Evolutionary conservation across 2,797 vertebrate species (phyloP), one percentile per base, ranked within the genome.

Genomic region (Myoxocephalus aenaeus): DNA sequence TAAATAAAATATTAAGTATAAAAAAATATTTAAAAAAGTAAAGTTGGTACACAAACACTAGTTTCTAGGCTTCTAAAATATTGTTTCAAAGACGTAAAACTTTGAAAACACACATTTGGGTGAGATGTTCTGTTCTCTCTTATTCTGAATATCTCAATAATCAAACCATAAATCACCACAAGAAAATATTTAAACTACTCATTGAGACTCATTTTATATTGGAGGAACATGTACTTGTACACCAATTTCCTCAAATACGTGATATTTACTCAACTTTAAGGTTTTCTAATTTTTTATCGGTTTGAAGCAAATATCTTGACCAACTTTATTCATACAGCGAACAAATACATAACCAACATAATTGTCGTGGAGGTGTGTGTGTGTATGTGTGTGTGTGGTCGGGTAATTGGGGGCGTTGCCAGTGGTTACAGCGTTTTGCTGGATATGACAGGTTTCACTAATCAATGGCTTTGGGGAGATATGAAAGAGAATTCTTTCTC

Each of bases 401-500:
- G 25, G 25, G 32, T 66, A 62, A 64, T 42, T 50, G n/a, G 40
- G 32, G 57, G 36, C 0, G 70, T 71, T 74, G 70, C 70, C 20
- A 0, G 54, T 57, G 66, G 70, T 77, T 59, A 77, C 25, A 15
- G 40, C 29, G 20, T 65, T 42, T 65, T 29, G 7, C 44, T 56
- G 54, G 42, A 58, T 64, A 18, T 61, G 68, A 61, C 65, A 68
- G 34, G 36, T 75, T 70, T 59, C 42, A 70, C 56, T 40, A 61
- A 74, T 79, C 78, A 73, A 72, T 78, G 40, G 40, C 58, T 67
- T 58, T 12, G 44, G 14, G 34, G 42, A 59, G 50, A 63, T 36
- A 77, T 73, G 44, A 82, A 65, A 51, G 44, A 54, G 25, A 77
- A 69, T 65, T 75, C 17, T 51, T 69, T 25, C 32, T 46, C 58